These are phyloP conservation scores for Aurelia sp. DNA, from an alignment of 30 jellyfish, hydroid and myxozoan genomes.

Conservation along the genomic window DNA sequence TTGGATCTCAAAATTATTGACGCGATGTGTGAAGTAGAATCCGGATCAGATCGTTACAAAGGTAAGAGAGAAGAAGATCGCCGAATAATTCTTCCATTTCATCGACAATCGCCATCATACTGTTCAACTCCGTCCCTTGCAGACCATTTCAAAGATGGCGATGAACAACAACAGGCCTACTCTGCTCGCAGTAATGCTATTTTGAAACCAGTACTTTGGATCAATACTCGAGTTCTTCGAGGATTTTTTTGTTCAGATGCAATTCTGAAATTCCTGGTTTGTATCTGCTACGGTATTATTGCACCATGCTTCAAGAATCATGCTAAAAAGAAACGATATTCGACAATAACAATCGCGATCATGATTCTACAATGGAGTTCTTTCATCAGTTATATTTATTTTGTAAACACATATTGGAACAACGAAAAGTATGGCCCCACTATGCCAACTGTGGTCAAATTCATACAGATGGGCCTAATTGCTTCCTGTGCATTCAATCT, in stretches of 20 bases:
- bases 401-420: background rate
- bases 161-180: background rate
- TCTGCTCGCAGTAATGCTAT: background rate
- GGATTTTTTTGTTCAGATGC: background rate
- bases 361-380: constrained; percentile 8
- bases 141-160: no score
- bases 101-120: no score
- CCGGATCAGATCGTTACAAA: no score
- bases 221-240: background rate
- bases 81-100: no score
- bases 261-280: constrained; percentile 3
- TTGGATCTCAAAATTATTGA: no score
- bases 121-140: no score
- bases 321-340: background rate
- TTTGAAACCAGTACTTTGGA: background rate
- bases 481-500: constrained; percentile 20
- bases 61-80: no score
- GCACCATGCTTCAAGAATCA: background rate
- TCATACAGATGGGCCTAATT: constrained; percentile 9
- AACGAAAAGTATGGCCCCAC: background rate
- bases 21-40: no score
- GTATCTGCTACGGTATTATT: background rate
- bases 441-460: constrained; percentile 5
- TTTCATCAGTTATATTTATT: background rate
- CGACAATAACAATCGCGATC: background rate